A percentile compares a stretch with the other conserved stretches of the same genome.
phyloP scores from a whole-genome alignment of 1,140 invertebrate species.

The Leptoteleia sp. region DNA sequence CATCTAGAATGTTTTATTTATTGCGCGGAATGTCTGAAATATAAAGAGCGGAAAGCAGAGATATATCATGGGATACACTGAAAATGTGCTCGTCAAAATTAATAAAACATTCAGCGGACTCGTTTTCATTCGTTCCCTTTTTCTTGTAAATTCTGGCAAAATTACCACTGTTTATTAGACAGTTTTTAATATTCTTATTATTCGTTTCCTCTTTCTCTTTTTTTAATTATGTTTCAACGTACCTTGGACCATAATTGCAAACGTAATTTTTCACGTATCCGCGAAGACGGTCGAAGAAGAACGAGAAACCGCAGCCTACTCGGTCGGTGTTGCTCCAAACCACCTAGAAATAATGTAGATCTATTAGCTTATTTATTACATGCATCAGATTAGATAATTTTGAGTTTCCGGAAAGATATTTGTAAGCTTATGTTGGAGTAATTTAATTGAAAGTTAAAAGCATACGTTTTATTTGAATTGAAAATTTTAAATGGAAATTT shows the following conservation, averaged over 20 bases:
- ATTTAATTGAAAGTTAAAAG: no score
- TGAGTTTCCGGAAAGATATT: no score
- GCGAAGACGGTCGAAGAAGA: constrained; percentile 85
- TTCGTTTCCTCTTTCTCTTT: no score
- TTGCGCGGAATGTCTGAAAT: constrained; percentile 13
- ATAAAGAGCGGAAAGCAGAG: constrained; percentile 1
- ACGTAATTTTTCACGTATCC: constrained; percentile 92
- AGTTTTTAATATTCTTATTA: no score
- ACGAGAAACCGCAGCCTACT: constrained; percentile 91
- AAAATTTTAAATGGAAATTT: no score
- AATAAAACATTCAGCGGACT: no score
- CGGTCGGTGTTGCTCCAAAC: constrained; percentile 90
- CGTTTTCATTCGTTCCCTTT: no score
- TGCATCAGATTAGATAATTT: no score
- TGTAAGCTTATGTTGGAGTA: no score
- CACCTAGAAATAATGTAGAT: constrained; percentile 82
- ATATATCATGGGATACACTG: neutral
- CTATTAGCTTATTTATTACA: neutral
- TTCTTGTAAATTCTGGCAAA: no score
- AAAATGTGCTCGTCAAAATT: neutral
- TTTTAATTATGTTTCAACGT: neutral
- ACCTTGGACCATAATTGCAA: constrained; percentile 93
- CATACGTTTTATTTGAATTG: no score
- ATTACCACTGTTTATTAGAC: no score
- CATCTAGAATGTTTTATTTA: constrained; percentile 42